Evolutionary conservation across 2,888 invertebrate genomes (phyloP), one percentile per base, ranked within the genome.

Genomic region (Dynastes maya): DNA sequence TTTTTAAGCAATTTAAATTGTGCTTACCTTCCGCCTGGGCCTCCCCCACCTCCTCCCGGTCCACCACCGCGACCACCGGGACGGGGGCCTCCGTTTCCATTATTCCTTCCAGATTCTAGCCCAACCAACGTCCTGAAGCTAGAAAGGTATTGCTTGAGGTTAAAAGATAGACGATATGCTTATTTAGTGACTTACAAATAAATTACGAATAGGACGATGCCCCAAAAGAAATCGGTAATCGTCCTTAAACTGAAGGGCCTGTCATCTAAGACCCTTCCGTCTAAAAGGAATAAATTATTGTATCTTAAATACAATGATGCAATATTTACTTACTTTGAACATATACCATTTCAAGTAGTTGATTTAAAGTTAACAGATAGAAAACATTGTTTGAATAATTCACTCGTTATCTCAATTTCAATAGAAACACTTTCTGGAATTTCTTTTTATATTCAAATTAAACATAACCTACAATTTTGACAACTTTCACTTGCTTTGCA

Each of bases 181-280:
- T 8, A 27, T 16, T 40, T 70, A 5, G n/a, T 37, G 9, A 91
- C 92, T 91, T 88, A 92, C 92, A 92, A 88, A 70, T 91, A 86
- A 82, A 90, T 90, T 4, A 91, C 82, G 84, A 92, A 92, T 84
- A 90, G 90, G 13, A 92, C 55, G 1, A 90, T 84, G 2, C 90
- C 90, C 91, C 91, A 91, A 81, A 92, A 90, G 85, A 90, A 89
- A 6, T 89, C 90, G 71, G 90, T 87, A n/a, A 89, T 81, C 74
- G 86, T 83, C 64, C 85, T 83, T 8, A 91, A 49, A 65, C 89
- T 89, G 85, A 91, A 91, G 29, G 91, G 90, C 61, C 86, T 88
- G 29, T 85, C 86, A 78, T 91, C 85, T 16, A 53, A 53, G 6
- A 53, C 53, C 53, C 53, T 64, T 64, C n/a, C 32, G 40, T 40